These are phyloP conservation scores for Acestrorhynchus altus DNA, from an alignment of 2,797 vertebrate genomes.

Conservation along the genomic window DNA sequence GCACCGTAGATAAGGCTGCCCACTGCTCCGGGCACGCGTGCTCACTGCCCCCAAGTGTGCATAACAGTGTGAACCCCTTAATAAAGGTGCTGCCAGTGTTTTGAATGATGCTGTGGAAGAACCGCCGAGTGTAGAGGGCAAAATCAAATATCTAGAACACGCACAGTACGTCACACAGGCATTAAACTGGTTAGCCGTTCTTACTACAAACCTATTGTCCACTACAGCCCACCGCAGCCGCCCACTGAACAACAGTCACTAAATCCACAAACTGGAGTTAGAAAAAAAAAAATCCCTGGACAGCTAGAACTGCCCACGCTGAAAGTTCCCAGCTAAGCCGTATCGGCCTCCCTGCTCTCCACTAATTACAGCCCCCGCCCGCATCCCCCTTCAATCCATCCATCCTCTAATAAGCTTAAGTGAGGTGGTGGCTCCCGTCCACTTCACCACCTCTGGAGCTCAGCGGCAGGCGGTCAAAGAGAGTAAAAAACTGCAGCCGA, in stretches of 20 bases:
- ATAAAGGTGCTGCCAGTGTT: no score
- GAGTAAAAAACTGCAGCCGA: constrained; percentile 1
- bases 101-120: no score
- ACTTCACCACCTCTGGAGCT: constrained; percentile 1
- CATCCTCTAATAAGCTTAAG: constrained; percentile 20
- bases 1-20: no score
- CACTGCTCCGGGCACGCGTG: no score
- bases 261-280: not conserved
- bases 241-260: not conserved
- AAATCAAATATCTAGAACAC: no score
- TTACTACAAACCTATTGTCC: not conserved
- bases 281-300: not conserved
- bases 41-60: no score
- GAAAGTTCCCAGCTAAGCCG: not conserved
- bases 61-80: no score
- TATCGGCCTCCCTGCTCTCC: constrained; percentile 7
- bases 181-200: not conserved
- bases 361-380: constrained; percentile 5
- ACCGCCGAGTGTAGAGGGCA: no score
- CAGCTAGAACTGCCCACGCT: not conserved
- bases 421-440: constrained; percentile 1
- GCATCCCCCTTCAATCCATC: not conserved
- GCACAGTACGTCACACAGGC: not conserved
- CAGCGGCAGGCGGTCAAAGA: no score
- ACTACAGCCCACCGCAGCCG: not conserved